Base-by-base conservation (phyloP, 2,888 invertebrate genomes). In the Laspeyria flexula region DNA sequence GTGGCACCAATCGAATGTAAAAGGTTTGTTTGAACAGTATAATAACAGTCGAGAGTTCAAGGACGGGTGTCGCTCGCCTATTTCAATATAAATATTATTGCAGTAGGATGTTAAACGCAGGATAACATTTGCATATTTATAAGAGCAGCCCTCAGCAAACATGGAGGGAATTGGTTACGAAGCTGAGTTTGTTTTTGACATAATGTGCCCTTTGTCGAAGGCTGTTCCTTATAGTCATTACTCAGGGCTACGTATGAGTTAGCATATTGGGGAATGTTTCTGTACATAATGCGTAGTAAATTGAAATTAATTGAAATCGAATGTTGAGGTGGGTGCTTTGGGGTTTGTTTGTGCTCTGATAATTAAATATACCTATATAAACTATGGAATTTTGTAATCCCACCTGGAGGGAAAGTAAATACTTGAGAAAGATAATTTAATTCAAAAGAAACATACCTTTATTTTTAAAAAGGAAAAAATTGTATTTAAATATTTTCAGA, bases 71-170 rank as follows among this genome's bases (percentile, higher is more conserved):
- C 66, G 70, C 79, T 73, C 77, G 72, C 80, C 82, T 81, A 83
- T 88, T 89, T 86, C 85, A 85, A 84, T 88, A 90, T 87, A 86
- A 88, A 90, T 88, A 88, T 90, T 89, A 88, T 89, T 90, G 88
- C 86, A 87, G 78, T 76, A 79, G 72, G 77, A 79, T 79, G 84
- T 83, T 88, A 86, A 90, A 88, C 85, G 85, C 82, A 81, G 82
- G 84, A 86, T 88, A 88, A 83, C 79, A 88, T 91, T 90, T 90
- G 87, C 90, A 91, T 91, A 90, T 90, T 90, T 90, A 91, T 89
- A 88, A 85, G 86, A 84, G 77, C 79, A 83, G 80, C 86, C 87
- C 90, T 88, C 74, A 71, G 85, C 86, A 86, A 90, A 90, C 85
- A 88, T 83, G 81, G 77, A 81, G 81, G 79, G 85, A 83, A 84